These are phyloP conservation scores for Rhagonycha lutea DNA, from an alignment of 2,888 invertebrate species.

Conservation along the genomic window DNA sequence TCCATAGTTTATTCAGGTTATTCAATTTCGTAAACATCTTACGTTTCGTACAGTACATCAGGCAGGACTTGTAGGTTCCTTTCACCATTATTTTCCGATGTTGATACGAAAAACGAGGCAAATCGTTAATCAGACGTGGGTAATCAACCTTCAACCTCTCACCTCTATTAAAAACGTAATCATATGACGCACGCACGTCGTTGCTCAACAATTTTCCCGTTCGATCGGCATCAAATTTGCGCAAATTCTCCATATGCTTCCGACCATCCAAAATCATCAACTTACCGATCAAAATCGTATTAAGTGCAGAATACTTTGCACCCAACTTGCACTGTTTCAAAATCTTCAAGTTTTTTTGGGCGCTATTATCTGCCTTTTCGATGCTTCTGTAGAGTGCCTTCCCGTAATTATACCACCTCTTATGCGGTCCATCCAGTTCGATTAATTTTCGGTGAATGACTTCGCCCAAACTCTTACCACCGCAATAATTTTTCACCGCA, in stretches of 20 bases:
- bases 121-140: background rate
- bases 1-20: background rate
- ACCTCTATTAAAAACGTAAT: conserved; percentile 1
- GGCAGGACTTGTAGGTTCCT: background rate
- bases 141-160: background rate
- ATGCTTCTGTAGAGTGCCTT: background rate
- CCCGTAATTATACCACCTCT: background rate
- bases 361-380: background rate
- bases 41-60: background rate
- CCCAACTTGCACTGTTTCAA: background rate
- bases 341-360: background rate
- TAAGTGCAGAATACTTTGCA: background rate
- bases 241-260: background rate
- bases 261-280: background rate
- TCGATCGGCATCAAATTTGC: background rate
- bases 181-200: background rate
- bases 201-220: background rate
- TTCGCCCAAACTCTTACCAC: background rate
- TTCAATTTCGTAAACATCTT: background rate
- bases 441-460: background rate
- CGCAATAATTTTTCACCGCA: background rate
- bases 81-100: background rate
- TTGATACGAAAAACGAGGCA: background rate
- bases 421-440: background rate
- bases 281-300: background rate